A percentile compares a stretch with the other conserved stretches of the same genome.
phyloP scores from a whole-genome alignment of 2,797 vertebrate genomes.

The Glyptemys insculpta region DNA sequence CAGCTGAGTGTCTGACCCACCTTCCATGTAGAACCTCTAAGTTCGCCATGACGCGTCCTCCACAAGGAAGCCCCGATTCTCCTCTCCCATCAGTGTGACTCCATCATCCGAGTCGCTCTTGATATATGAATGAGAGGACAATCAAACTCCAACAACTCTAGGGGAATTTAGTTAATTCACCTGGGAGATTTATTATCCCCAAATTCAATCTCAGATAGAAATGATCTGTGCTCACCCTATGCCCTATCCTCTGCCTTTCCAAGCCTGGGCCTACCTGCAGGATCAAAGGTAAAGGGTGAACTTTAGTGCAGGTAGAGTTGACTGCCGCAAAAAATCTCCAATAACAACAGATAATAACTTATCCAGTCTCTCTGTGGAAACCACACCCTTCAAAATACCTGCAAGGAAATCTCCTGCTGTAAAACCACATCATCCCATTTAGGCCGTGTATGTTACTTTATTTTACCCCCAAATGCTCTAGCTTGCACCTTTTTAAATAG shows the following conservation, averaged over 20 bases:
- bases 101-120: neutral
- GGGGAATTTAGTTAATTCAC: neutral
- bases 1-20: neutral
- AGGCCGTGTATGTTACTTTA: neutral
- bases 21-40: no score
- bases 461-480: neutral
- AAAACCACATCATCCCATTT: neutral
- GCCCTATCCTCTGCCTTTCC: neutral
- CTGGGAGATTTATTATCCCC: neutral
- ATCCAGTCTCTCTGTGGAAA: neutral
- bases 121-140: neutral
- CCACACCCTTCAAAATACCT: conserved; percentile 33
- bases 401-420: neutral
- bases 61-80: neutral
- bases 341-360: neutral
- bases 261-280: neutral
- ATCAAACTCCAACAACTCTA: neutral
- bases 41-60: neutral
- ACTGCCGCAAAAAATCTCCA: neutral
- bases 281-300: neutral
- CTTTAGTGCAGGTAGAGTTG: neutral
- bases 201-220: neutral
- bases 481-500: neutral
- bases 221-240: neutral
- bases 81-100: neutral